Percentiles rank a stretch among this genome's conserved stretches.
Conservation (phyloP, 1,140 invertebrate genomes). For the Venustaconcha ellipsiformis region DNA sequence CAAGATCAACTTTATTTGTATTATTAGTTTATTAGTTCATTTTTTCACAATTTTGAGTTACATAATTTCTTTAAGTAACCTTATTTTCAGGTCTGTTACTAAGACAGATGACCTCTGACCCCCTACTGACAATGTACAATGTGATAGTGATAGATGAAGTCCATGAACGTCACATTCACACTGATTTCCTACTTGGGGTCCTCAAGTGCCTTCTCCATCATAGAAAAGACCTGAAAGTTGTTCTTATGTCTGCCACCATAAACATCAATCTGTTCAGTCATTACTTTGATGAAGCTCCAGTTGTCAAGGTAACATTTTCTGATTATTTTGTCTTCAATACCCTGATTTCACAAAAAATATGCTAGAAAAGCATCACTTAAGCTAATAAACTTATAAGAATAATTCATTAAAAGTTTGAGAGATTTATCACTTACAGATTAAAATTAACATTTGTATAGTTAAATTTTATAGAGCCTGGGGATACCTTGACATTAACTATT, state of each 20-base stretch:
- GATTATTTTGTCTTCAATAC: not conserved
- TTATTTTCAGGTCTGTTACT: constrained; percentile 78
- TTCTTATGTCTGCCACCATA: constrained; percentile 99
- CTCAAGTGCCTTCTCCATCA: constrained; percentile 89
- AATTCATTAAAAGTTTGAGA: no score
- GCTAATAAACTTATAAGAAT: no score
- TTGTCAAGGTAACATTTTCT: constrained; percentile 49
- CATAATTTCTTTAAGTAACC: no score
- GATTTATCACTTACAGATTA: no score
- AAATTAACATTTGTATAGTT: no score
- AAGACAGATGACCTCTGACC: constrained; percentile 76
- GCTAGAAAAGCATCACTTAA: no score
- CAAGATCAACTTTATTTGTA: no score
- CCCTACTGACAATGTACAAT: constrained; percentile 67
- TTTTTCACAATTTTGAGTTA: no score
- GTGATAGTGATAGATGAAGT: constrained; percentile 68
- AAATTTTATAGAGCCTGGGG: no score
- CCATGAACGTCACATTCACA: constrained; percentile 95
- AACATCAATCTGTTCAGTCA: constrained; percentile 92
- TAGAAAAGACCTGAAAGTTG: constrained; percentile 86
- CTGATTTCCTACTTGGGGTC: constrained; percentile 94
- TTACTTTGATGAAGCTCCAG: constrained; percentile 82
- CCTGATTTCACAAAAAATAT: no score
- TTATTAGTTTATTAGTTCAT: no score
- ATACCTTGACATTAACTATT: no score